Conservation (phyloP, 1,140 invertebrate species). For the Tetragonula clypearis region DNA sequence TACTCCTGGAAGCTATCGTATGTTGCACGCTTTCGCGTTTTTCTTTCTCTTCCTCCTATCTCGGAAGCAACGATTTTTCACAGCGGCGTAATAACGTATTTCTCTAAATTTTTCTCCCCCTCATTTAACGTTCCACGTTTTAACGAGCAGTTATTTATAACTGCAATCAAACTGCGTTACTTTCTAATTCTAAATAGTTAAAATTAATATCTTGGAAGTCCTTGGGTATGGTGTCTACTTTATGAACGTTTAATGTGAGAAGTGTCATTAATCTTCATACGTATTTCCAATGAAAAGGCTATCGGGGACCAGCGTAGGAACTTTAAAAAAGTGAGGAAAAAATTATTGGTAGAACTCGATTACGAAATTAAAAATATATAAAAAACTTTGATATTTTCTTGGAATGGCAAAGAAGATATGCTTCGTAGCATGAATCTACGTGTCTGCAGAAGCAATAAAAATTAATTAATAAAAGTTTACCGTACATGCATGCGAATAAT, state of each 20-base stretch:
- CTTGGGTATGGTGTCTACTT: not conserved
- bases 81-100: not conserved
- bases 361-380: not conserved
- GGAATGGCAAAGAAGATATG: no score
- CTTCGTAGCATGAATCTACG: no score
- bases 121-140: not conserved
- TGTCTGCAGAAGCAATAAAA: no score
- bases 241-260: not conserved
- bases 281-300: not conserved
- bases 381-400: no score
- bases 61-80: not conserved
- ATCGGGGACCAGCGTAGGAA: not conserved
- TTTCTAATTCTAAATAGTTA: not conserved
- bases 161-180: not conserved
- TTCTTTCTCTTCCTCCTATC: no score
- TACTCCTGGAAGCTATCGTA: constrained; percentile 1
- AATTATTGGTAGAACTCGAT: not conserved
- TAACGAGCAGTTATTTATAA: not conserved
- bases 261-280: not conserved
- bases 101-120: not conserved
- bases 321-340: not conserved
- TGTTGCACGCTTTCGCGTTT: not conserved
- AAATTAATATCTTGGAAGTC: not conserved
- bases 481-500: no score
- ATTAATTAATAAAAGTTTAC: no score